Base-by-base conservation (phyloP, 1,140 invertebrate genomes). In the Drosophila nasuta region DNA sequence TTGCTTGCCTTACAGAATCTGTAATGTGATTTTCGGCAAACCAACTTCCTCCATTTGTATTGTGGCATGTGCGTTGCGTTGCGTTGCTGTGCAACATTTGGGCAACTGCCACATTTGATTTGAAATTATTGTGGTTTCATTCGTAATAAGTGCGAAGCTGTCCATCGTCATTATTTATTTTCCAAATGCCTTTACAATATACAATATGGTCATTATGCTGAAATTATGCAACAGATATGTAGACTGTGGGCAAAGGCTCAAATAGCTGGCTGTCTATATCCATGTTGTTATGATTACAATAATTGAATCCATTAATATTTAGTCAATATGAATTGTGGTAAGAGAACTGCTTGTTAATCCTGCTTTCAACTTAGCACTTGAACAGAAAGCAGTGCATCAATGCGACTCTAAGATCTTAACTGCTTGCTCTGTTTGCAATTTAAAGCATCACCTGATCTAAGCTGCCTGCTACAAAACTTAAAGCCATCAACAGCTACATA, bases 81-180 rank as follows among this genome's bases (percentile, higher is more conserved):
- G 20, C 28, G 5, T 46, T 28, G 38, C 17, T 13, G 11, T 33
- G 20, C 20, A 54, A 20, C 48, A 33, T 41, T 33, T 38, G 13
- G 56, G 56, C 20, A 38, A 62, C 41, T 33, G 45, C 10, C 52
- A 65, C 54, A 56, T 48, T 75, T 76, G 62, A 72, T 66, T 72
- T 76, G 60, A 71, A 72, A 76, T 72, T 76, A 76, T 72, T 76
- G 68, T 48, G 57, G 56, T 54, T 72, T 76, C 49, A 65, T 54
- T 60, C 30, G 20, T 56, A 52, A 59, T 28, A 71, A 64, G 30
- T 48, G 38, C 11, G 35, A 58, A 69, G 43, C 51, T 62, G 41
- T 49, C 30, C 20, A 13, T 41, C 33, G 13, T 69, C 35, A 51
- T 49, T 13, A 66, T 46, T 66, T n/a, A 43, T 56, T 64, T n/a